phyloP scores from a whole-genome alignment of 2,113 vertebrate genomes.

The Varanus salvator region DNA sequence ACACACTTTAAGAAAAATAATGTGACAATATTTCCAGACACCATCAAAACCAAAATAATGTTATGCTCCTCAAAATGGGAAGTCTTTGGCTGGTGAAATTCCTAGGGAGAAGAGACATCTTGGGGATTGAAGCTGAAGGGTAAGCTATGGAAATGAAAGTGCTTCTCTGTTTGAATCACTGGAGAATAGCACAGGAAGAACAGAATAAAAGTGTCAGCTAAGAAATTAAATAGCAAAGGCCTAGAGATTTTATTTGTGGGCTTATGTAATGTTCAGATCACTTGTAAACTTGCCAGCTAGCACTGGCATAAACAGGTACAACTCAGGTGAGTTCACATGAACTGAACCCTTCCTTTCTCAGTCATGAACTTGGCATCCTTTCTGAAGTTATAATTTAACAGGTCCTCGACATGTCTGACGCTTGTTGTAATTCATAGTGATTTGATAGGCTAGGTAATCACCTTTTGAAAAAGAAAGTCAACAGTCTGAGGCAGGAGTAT shows the following conservation, averaged over 20 bases:
- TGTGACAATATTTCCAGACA: not conserved
- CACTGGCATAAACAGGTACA: conserved; percentile 27
- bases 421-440: conserved; percentile 51
- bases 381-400: conserved; percentile 44
- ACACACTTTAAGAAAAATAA: not conserved
- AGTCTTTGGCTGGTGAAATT: not conserved
- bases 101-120: not conserved
- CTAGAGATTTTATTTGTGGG: conserved; percentile 21
- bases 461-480: conserved; percentile 53
- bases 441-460: conserved; percentile 58
- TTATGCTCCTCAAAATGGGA: not conserved
- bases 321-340: conserved; percentile 21
- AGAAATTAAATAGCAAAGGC: not conserved
- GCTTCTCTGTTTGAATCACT: not conserved
- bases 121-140: not conserved
- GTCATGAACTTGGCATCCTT: conserved; percentile 38
- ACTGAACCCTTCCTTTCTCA: conserved; percentile 36
- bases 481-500: conserved; percentile 41
- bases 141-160: not conserved
- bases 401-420: conserved; percentile 56
- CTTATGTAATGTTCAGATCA: conserved; percentile 13
- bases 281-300: conserved; percentile 13
- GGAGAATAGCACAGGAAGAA: not conserved
- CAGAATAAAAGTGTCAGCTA: not conserved
- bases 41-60: not conserved